phyloP scores from a whole-genome alignment of 23 tunicate genomes.

The Halocynthia roretzi region DNA sequence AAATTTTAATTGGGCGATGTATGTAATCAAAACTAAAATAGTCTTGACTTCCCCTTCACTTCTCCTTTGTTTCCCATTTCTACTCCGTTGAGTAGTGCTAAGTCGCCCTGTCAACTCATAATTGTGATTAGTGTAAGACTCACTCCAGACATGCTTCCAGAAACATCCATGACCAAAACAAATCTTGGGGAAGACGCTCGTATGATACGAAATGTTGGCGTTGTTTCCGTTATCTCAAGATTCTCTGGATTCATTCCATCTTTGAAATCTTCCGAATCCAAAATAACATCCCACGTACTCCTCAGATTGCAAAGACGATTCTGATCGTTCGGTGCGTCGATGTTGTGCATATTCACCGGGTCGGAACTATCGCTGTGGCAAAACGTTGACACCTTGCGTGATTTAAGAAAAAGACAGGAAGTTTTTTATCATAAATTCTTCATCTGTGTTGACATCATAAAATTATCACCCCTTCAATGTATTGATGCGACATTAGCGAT shows the following conservation, averaged over 20 bases:
- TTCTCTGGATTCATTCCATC: constrained; percentile 10
- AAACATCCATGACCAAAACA: constrained; percentile 43
- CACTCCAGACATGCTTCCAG: constrained; percentile 37
- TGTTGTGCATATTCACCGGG: constrained; percentile 31
- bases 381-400: constrained; percentile 30
- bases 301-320: constrained; percentile 25
- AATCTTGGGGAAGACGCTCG: constrained; percentile 10
- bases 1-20: too few species aligned
- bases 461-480: neutral
- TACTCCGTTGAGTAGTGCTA: too few species aligned
- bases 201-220: constrained; percentile 19
- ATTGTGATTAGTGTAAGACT: too few species aligned
- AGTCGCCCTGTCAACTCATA: too few species aligned
- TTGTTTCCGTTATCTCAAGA: neutral
- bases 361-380: constrained; percentile 34
- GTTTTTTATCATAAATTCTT: too few species aligned
- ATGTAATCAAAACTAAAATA: too few species aligned
- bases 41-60: too few species aligned
- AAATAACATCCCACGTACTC: constrained; percentile 44
- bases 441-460: too few species aligned
- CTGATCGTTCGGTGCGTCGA: constrained; percentile 34
- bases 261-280: constrained; percentile 30
- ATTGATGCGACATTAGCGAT: constrained; percentile 42
- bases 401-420: neutral
- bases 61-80: too few species aligned